A percentile compares a stretch with the other conserved stretches of the same genome.
phyloP scores from a whole-genome alignment of 2,888 invertebrate species.

The Spilosoma lubricipeda region DNA sequence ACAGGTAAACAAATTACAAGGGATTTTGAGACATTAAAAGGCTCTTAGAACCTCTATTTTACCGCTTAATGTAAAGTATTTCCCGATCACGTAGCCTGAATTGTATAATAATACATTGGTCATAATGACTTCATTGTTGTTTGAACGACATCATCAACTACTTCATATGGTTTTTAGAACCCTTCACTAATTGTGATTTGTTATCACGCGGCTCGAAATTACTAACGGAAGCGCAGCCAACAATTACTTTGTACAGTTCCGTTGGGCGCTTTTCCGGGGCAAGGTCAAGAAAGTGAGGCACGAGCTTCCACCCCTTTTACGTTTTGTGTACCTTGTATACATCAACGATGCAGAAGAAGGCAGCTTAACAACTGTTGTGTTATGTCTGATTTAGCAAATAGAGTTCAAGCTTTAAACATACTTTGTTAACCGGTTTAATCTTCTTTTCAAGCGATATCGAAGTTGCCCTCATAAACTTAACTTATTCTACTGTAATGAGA shows the following conservation, averaged over 20 bases:
- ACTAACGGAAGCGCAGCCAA: slow-evolving; percentile 54
- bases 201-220: slow-evolving; percentile 44
- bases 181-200: slow-evolving; percentile 35
- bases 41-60: background rate
- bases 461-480: background rate
- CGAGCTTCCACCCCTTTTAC: slow-evolving; percentile 11
- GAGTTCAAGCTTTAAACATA: background rate
- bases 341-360: slow-evolving; percentile 51
- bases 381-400: slow-evolving; percentile 49
- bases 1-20: background rate
- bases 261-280: slow-evolving; percentile 28
- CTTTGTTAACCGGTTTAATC: background rate
- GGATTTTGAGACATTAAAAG: background rate
- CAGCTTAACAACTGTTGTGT: slow-evolving; percentile 52
- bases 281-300: slow-evolving; percentile 33
- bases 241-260: slow-evolving; percentile 53
- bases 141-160: slow-evolving; percentile 9
- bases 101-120: background rate
- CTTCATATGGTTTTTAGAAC: slow-evolving; percentile 16
- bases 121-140: slow-evolving; percentile 6
- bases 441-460: background rate
- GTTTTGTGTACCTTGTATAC: slow-evolving; percentile 36
- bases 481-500: too few species aligned
- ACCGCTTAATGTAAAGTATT: slow-evolving; percentile 6
- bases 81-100: slow-evolving; percentile 8